A percentile compares a stretch with the other conserved stretches of the same genome.
These are phyloP conservation scores for Myiozetetes cayanensis DNA, from an alignment of 2,113 vertebrate species.

Conservation along the genomic window DNA sequence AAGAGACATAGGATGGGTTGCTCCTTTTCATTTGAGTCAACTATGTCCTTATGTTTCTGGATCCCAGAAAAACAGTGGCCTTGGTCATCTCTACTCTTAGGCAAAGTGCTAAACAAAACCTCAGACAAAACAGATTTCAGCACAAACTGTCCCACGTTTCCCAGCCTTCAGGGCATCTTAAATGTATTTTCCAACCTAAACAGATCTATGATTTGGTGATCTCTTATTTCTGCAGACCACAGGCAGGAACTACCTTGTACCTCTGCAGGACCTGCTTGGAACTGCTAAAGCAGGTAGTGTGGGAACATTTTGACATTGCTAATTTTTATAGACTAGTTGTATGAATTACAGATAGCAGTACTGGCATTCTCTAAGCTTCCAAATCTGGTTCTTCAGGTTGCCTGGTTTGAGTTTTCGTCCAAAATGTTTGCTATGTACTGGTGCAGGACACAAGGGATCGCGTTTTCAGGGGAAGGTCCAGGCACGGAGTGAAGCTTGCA, in stretches of 20 bases:
- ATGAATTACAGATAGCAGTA: too few species aligned
- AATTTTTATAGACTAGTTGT: not conserved
- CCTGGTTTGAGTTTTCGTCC: not conserved
- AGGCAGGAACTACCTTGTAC: rapidly evolving
- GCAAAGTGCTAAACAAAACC: not conserved
- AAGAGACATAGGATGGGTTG: not conserved
- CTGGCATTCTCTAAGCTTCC: not conserved
- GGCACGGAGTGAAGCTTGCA: rapidly evolving
- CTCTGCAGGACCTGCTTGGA: not conserved
- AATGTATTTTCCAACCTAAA: not conserved
- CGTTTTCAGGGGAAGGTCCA: rapidly evolving
- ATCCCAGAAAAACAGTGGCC: not conserved
- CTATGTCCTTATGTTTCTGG: not conserved
- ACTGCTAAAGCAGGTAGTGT: too few species aligned
- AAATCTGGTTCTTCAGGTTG: not conserved
- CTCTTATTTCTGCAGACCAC: not conserved
- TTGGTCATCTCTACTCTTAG: not conserved
- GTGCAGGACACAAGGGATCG: rapidly evolving
- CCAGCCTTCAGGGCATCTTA: not conserved
- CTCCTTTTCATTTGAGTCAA: not conserved
- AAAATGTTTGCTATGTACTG: rapidly evolving
- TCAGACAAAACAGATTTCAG: not conserved
- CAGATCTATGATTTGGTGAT: rapidly evolving
- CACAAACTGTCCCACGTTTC: not conserved
- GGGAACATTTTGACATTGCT: rapidly evolving